Evolutionary conservation across 2,888 invertebrate species (phyloP).

Genomic region (Thysanoteuthis rhombus): DNA sequence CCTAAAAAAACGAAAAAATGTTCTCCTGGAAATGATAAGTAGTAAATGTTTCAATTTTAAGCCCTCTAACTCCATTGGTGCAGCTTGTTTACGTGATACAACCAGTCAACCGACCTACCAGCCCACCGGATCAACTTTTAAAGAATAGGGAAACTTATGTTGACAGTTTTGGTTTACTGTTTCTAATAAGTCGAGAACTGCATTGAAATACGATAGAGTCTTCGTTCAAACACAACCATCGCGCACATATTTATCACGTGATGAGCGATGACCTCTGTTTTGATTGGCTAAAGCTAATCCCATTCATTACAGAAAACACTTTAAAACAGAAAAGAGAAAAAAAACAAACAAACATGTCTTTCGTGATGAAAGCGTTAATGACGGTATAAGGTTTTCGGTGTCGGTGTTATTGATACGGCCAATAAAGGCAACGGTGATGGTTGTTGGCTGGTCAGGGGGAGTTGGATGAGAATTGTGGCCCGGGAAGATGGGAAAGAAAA

Average conservation of each 20-base stretch:
- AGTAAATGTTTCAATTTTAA: too few species aligned
- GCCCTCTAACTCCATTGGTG: too few species aligned
- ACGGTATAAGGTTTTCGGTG: neutral
- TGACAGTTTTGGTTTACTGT: too few species aligned
- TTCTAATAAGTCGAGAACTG: neutral
- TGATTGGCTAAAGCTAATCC: neutral
- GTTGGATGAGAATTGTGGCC: neutral
- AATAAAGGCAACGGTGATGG: neutral
- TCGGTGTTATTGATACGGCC: neutral
- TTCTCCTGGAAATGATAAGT: too few species aligned
- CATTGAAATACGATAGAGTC: neutral
- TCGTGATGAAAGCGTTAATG: neutral
- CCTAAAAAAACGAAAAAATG: too few species aligned
- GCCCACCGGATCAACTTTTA: too few species aligned
- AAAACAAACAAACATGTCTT: neutral
- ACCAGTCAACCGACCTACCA: too few species aligned
- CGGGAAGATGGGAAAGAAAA: neutral
- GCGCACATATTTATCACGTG: neutral
- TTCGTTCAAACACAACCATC: neutral
- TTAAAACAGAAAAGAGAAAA: neutral
- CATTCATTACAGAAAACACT: neutral
- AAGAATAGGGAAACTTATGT: too few species aligned
- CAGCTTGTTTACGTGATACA: too few species aligned
- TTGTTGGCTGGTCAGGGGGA: neutral
- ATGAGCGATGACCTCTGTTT: neutral